A percentile compares a stretch with the other conserved stretches of the same genome.
These are phyloP conservation scores for Trissolcus japonicus DNA, from an alignment of 2,888 invertebrate genomes.

Conservation along the genomic window DNA sequence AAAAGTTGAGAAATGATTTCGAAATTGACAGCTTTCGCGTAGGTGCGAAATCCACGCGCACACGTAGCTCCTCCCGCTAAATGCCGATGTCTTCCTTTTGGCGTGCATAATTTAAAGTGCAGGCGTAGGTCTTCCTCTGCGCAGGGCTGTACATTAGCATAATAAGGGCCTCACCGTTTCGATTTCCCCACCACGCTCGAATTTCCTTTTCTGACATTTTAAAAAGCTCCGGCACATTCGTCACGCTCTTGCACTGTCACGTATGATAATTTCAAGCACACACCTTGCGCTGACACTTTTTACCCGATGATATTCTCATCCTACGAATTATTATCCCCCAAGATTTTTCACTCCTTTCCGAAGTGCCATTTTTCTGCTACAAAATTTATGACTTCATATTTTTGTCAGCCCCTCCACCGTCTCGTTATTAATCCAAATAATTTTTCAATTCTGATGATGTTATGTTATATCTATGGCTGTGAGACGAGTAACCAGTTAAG, in stretches of 20 bases:
- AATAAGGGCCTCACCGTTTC: slow-evolving; percentile 42
- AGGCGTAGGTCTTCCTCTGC: slow-evolving; percentile 33
- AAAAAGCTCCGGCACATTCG: slow-evolving; percentile 10
- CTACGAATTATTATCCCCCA: slow-evolving; percentile 1
- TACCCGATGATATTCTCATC: background rate
- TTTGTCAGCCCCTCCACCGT: no score
- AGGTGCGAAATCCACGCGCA: slow-evolving; percentile 57
- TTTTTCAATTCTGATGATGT: no score
- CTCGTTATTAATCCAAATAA: no score
- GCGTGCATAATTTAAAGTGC: slow-evolving; percentile 58
- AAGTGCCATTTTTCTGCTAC: background rate
- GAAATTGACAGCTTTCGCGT: slow-evolving; percentile 64
- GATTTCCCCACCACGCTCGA: background rate
- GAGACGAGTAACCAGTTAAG: no score
- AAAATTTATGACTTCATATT: no score
- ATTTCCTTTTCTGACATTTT: slow-evolving; percentile 6
- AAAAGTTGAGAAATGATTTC: slow-evolving; percentile 60
- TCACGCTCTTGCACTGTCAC: slow-evolving; percentile 11
- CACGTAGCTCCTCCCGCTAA: slow-evolving; percentile 61
- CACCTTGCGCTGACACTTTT: slow-evolving; percentile 9
- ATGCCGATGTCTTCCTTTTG: slow-evolving; percentile 66
- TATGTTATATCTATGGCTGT: no score
- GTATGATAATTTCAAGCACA: slow-evolving; percentile 10
- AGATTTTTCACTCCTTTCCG: no score
- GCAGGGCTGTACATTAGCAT: slow-evolving; percentile 50